Evolutionary conservation across 2,888 invertebrate genomes (phyloP).

Genomic region (Apotomis betuletana): DNA sequence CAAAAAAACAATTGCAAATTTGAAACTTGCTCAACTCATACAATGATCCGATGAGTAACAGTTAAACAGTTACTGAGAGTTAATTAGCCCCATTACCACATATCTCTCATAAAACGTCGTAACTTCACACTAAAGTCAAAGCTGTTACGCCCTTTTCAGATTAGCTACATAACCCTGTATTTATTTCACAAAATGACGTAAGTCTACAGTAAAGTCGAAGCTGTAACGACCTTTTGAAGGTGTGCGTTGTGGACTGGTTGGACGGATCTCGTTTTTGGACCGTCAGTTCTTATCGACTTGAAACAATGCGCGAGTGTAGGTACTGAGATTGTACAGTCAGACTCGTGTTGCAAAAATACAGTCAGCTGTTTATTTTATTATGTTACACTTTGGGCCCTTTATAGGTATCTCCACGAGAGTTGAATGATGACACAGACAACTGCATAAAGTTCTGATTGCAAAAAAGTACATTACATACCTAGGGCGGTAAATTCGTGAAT

Average conservation of each 20-base stretch:
- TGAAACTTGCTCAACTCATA: constrained; percentile 26
- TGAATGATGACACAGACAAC: too few species aligned
- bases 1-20: constrained; percentile 7
- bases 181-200: not conserved
- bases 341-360: not conserved
- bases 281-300: constrained; percentile 23
- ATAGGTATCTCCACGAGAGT: too few species aligned
- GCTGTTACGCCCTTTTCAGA: not conserved
- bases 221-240: not conserved
- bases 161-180: too few species aligned
- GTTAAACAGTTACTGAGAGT: constrained; percentile 24
- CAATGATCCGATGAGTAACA: constrained; percentile 33
- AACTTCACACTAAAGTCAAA: not conserved
- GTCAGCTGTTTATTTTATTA: too few species aligned
- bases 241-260: constrained; percentile 7
- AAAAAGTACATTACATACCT: too few species aligned
- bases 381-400: too few species aligned
- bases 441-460: too few species aligned
- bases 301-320: constrained; percentile 35
- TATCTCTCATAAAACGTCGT: not conserved
- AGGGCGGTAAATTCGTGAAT: too few species aligned
- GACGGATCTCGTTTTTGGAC: constrained; percentile 30
- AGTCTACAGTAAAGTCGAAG: not conserved
- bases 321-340: constrained; percentile 8
- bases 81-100: constrained; percentile 35